Base-by-base conservation (phyloP, 2,888 invertebrate species). In the Pelosia muscerda region DNA sequence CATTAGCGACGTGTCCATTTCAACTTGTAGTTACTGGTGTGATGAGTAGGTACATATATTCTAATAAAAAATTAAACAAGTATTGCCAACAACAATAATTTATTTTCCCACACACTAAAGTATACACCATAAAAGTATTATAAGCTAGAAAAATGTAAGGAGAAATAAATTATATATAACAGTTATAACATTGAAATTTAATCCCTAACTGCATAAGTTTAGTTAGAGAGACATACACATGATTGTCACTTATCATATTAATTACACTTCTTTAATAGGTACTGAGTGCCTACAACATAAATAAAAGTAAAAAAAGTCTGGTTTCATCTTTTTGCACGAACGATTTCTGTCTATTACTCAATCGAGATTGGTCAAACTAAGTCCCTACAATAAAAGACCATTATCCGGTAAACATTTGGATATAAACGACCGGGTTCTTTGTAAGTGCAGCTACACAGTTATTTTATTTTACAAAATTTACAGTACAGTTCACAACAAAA, bases 11-110 rank as follows among this genome's bases (percentile, higher is more conserved):
- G 13, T 38, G 15, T 15, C 13, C 15, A 15, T 15, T 38, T 38
- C 2, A 38, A 38, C 38, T 10, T 34, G 13, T 38, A 38, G 38
- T n/a, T n/a, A n/a, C n/a, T n/a, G n/a, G n/a, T 15, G 15, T 15
- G 15, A 13, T 15, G 34, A 38, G 22, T 1, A 23, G 23, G n/a
- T 2, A 55, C 2, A 3, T 11, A 59, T 10, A 22, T 23, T n/a
- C 2, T 22, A 23, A 25, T 15, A 26, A 28, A 57, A 60, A 60
- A 68, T 42, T 25, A 78, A 77, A 71, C 81, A 82, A 83, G 65
- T 58, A 71, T 55, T 87, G 90, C 90, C 93, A 94, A 94, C 94
- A 94, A 95, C 94, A 94, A 93, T 95, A 92, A 89, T 93, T 93
- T 94, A 93, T 91, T 92, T 90, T 89, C 85, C 86, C 90, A 90